Base-by-base conservation (phyloP, 1,140 invertebrate genomes). In the Bombus huntii region DNA sequence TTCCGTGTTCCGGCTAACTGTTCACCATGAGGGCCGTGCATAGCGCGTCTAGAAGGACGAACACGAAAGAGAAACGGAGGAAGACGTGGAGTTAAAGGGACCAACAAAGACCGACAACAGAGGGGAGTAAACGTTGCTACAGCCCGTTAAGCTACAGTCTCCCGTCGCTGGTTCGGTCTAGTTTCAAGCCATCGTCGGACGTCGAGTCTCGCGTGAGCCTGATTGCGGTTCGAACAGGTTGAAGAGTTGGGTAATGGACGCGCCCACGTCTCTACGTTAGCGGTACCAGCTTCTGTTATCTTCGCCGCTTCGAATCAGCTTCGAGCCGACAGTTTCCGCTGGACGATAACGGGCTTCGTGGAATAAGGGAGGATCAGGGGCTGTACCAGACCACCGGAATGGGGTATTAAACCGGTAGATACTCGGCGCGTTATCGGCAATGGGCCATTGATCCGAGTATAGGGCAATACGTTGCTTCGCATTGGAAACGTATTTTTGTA, bases 1-100 rank as follows among this genome's bases (percentile, higher is more conserved):
- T 90, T 90, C 85, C 88, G 89, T 87, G 85, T 90, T 90, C 86
- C 86, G 82, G 78, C 70, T 85, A 82, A 90, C 89, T 81, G 89
- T 90, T 90, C 87, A 90, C 74, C 59, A 31, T 39, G 82, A 83
- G 88, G 85, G 79, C 78, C 71, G 72, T 37, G 53, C 47, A 13
- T 70, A 76, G 57, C 44, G 57, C 44, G 76, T 8, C 57, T 31
- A 74, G 70, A 89, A 71, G 75, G 87, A 88, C 87, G 88, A 88
- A 81, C 44, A 65, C 65, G 47, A 34, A 73, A 25, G 34, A 37
- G 25, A 39, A 13, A 79, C 57, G 15, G 18, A 31, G 53, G 39
- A 10, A 68, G 57, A 59, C 25, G 3, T 0, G 2, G 42, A 39
- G 42, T 31, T 4, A 53, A 39, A 66, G 37, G 13, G 34, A 31